Evolutionary conservation across 2,888 invertebrate genomes (phyloP), one percentile per base, ranked within the genome.

Genomic region (Pediacus dermestoides): DNA sequence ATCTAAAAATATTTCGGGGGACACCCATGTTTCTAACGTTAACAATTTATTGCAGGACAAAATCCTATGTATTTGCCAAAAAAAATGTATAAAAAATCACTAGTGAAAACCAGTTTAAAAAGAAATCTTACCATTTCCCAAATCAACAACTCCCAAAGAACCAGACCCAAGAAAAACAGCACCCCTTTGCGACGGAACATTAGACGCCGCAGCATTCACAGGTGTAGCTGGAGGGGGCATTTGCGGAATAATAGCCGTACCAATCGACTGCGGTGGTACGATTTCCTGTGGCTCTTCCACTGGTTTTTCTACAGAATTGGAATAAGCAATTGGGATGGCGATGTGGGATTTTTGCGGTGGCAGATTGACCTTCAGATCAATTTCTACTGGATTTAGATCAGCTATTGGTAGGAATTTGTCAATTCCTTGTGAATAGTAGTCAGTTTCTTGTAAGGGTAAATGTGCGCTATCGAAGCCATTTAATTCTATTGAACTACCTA

Each of bases 121-220:
- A 31, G 18, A 3, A 18, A 33, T 33, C 39, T 39, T 39, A 57
- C 57, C 68, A 52, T 66, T 64, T 36, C 64, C 64, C 22, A 67
- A 53, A 31, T 50, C 39, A 1, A 63, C 48, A n/a, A 66, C 63
- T n/a, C 68, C 68, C 13, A 68, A 38, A 1, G 66, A 57, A 18
- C 68, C 68, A 2, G 67, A 66, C 14, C 68, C 55, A 11, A 69
- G 44, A 36, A 64, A 64, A 13, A 67, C 61, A 8, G 63, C 62
- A 15, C 61, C 57, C 34, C 54, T 49, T 16, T 45, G 42, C 0
- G 46, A 30, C n/a, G 61, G 61, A 3, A 60, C 56, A 35, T 61
- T 61, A 1, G 57, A 42, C 11, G 60, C 61, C 1, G 46, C 60
- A 2, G 60, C 60, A 36, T 60, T 61, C 2, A 63, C 61, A 1